These are phyloP conservation scores for Thalassaphorura encarpata DNA, from an alignment of 1,140 invertebrate species.

Conservation along the genomic window DNA sequence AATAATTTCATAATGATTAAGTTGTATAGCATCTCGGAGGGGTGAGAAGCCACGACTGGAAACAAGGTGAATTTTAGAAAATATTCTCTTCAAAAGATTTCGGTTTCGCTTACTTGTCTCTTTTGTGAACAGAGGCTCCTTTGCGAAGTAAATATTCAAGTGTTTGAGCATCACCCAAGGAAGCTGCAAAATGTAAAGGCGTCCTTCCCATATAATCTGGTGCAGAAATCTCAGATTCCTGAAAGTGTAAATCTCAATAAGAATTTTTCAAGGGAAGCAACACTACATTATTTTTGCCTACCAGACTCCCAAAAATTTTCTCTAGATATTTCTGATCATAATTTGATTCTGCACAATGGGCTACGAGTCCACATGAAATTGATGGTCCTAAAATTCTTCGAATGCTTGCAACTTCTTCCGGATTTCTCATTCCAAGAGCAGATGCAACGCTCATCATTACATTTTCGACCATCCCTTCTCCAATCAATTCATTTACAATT, in stretches of 20 bases:
- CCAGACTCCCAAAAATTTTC: conserved; percentile 22
- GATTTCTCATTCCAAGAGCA: conserved; percentile 53
- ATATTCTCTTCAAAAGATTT: no score
- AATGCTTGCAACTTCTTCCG: conserved; percentile 57
- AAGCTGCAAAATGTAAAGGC: conserved; percentile 58
- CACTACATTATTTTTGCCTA: no score
- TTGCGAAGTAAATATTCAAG: conserved; percentile 64
- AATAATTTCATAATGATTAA: conserved; percentile 51
- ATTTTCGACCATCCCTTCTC: conserved; percentile 16
- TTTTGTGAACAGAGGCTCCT: conserved; percentile 73
- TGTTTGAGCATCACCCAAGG: conserved; percentile 54
- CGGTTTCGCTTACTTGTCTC: conserved; percentile 59
- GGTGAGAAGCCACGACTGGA: conserved; percentile 50
- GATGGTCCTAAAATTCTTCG: conserved; percentile 59
- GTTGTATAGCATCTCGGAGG: conserved; percentile 51
- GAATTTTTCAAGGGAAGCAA: background rate
- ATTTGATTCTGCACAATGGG: conserved; percentile 45
- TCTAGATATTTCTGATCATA: conserved; percentile 21
- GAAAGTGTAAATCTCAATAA: conserved; percentile 4
- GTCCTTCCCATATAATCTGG: conserved; percentile 69
- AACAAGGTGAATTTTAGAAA: no score
- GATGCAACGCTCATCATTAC: conserved; percentile 56
- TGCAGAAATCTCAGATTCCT: conserved; percentile 63
- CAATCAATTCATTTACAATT: no score
- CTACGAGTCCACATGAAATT: conserved; percentile 60